phyloP scores from a whole-genome alignment of 2,113 vertebrate species.

The Cyprichromis sp. region DNA sequence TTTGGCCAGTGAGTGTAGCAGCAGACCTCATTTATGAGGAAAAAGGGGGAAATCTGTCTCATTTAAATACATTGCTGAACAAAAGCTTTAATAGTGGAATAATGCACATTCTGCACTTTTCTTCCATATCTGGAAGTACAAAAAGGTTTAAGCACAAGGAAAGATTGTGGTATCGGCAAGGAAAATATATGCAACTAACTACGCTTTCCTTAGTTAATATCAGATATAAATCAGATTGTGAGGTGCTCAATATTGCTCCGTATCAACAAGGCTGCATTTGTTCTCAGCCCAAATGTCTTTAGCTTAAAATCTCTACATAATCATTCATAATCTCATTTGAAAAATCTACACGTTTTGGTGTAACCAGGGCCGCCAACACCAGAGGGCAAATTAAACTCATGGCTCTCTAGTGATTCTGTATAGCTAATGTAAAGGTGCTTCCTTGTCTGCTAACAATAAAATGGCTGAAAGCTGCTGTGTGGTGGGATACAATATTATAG shows the following conservation, averaged over 20 bases:
- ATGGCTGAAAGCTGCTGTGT: neutral
- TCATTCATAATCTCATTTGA: neutral
- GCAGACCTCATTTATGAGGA: neutral
- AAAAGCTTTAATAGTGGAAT: neutral
- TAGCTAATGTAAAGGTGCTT: neutral
- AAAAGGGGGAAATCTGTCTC: neutral
- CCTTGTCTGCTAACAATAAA: neutral
- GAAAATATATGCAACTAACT: neutral
- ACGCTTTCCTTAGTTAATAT: neutral
- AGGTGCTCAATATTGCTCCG: neutral
- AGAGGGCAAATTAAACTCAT: neutral
- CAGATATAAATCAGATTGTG: neutral
- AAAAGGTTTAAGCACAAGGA: neutral
- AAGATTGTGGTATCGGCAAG: neutral
- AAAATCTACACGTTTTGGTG: neutral
- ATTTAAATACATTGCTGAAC: neutral
- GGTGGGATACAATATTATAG: neutral
- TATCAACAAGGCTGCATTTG: neutral
- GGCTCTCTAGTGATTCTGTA: neutral
- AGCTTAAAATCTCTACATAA: neutral
- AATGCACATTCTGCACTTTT: neutral
- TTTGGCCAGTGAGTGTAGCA: neutral
- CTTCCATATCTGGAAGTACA: neutral
- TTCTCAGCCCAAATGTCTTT: neutral
- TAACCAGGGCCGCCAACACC: neutral